Percentiles rank a stretch among this genome's conserved stretches.
These are phyloP conservation scores for Ondatra zibethicus DNA, from an alignment of 2,113 vertebrate species.

Conservation along the genomic window DNA sequence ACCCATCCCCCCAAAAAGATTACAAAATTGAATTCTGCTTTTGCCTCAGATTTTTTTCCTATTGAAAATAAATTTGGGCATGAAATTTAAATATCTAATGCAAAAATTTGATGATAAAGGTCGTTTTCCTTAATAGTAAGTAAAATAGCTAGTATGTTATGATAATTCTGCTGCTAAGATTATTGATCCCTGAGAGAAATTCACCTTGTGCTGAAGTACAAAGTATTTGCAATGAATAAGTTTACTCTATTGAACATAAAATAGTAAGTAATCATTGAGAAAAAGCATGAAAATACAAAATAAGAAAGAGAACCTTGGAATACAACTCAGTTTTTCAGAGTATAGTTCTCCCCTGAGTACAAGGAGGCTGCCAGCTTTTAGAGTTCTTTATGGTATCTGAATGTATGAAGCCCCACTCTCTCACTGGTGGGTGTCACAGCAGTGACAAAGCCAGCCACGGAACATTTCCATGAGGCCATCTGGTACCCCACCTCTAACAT, in stretches of 20 bases:
- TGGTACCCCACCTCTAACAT: neutral
- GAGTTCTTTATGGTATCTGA: neutral
- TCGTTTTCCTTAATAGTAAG: neutral
- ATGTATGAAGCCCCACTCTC: neutral
- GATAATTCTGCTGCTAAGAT: neutral
- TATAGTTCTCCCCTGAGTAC: rapidly evolving
- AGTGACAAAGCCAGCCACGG: neutral
- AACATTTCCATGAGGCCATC: neutral
- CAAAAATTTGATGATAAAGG: neutral
- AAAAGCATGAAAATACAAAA: neutral
- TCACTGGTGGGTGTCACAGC: neutral
- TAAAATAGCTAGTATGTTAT: neutral
- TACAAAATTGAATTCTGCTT: neutral
- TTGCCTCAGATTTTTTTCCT: neutral
- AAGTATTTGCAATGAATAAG: neutral
- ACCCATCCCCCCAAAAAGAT: neutral
- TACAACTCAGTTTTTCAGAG: neutral
- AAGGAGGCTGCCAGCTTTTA: neutral
- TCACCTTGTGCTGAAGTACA: neutral
- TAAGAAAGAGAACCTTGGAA: neutral
- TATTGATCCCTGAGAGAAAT: neutral
- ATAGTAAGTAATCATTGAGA: neutral
- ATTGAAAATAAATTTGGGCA: slow-evolving; percentile 1
- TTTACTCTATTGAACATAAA: neutral
- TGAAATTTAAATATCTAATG: neutral